Evolutionary conservation across 2,797 vertebrate species (phyloP).

Genomic region (Dermochelys coriacea): DNA sequence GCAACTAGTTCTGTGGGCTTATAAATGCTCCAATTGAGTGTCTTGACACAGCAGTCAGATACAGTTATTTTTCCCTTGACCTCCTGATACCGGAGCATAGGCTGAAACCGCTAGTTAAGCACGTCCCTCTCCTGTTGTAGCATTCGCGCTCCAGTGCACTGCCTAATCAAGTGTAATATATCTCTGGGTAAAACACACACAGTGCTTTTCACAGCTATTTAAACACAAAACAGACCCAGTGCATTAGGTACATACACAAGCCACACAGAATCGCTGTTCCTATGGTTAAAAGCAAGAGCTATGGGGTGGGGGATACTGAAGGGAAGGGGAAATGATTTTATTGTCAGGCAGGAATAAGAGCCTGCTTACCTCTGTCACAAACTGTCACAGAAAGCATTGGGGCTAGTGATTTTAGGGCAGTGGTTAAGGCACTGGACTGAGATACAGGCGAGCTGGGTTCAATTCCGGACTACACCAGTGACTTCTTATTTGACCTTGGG

Average conservation of each 20-base stretch:
- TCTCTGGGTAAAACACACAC: conserved; percentile 74
- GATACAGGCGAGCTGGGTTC: neutral
- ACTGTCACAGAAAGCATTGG: neutral
- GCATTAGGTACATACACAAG: conserved; percentile 5
- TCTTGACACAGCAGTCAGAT: conserved; percentile 77
- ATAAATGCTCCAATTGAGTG: conserved; percentile 72
- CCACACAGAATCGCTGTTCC: neutral
- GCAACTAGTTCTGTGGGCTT: conserved; percentile 64
- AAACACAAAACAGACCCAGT: conserved; percentile 55
- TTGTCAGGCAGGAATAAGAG: neutral
- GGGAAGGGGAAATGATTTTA: conserved; percentile 3
- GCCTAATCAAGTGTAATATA: conserved; percentile 76
- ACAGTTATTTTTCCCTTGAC: conserved; percentile 77
- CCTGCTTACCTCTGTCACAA: neutral
- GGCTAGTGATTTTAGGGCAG: neutral
- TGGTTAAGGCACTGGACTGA: fast-evolving
- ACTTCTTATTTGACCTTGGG: neutral
- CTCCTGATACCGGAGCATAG: conserved; percentile 39
- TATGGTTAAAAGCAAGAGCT: neutral
- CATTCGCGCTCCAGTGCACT: conserved; percentile 69
- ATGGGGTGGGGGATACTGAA: conserved; percentile 4
- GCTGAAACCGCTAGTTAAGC: conserved; percentile 69
- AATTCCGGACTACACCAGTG: neutral
- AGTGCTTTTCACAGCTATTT: conserved; percentile 75
- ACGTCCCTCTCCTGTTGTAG: conserved; percentile 67